phyloP scores from a whole-genome alignment of 2,797 vertebrate species.

The Leptatherina wallacei region DNA sequence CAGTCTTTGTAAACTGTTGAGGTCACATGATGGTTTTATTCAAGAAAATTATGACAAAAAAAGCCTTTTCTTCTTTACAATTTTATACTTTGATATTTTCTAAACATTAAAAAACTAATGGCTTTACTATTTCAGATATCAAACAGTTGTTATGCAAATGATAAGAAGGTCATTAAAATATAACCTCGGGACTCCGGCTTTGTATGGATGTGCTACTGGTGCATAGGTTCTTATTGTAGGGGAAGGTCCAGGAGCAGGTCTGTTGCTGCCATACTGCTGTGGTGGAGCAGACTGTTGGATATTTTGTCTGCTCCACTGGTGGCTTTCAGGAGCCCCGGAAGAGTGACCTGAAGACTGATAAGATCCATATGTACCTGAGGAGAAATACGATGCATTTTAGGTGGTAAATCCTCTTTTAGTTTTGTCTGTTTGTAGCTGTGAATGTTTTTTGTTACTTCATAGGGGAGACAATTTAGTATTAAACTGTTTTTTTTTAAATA shows the following conservation, averaged over 20 bases:
- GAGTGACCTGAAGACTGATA: constrained; percentile 39
- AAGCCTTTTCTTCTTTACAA: not conserved
- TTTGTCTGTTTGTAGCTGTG: not conserved
- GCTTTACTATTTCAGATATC: not conserved
- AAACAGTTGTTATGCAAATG: not conserved
- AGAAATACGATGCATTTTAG: constrained; percentile 12
- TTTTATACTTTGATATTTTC: not conserved
- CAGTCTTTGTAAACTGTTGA: not conserved
- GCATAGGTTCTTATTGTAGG: constrained; percentile 45
- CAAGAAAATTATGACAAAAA: not conserved
- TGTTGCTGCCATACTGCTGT: constrained; percentile 50
- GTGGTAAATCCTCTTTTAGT: not conserved
- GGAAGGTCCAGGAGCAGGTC: constrained; percentile 60
- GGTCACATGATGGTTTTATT: not conserved
- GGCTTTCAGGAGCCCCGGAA: constrained; percentile 51
- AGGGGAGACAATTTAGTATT: not conserved
- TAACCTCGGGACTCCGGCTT: constrained; percentile 71
- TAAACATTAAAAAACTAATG: not conserved
- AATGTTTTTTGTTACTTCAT: not conserved
- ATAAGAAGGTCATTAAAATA: not conserved
- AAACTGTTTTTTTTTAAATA: not conserved
- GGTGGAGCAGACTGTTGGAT: constrained; percentile 42
- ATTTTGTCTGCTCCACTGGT: constrained; percentile 66
- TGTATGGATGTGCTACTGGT: constrained; percentile 73
- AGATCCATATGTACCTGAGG: constrained; percentile 59